Conservation (phyloP, 2,113 vertebrate species). For the Pollachius pollachius region DNA sequence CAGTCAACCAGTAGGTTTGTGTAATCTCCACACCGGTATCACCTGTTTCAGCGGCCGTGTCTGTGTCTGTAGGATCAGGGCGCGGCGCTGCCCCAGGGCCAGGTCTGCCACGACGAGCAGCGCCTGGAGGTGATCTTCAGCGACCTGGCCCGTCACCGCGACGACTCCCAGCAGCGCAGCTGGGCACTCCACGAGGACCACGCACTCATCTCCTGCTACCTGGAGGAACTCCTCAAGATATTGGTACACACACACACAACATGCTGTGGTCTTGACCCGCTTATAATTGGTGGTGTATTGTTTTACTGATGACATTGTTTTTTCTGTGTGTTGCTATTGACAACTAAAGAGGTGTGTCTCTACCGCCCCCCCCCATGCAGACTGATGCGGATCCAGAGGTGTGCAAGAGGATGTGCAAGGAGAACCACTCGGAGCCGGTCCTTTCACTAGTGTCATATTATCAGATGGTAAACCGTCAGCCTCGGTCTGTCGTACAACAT, state of each 20-base stretch:
- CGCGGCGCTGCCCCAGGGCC: slow-evolving; percentile 84
- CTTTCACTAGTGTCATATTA: slow-evolving; percentile 94
- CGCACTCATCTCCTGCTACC: slow-evolving; percentile 74
- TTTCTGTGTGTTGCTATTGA: background rate
- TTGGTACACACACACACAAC: slow-evolving; percentile 73
- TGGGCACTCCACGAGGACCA: slow-evolving; percentile 80
- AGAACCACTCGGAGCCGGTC: slow-evolving; percentile 85
- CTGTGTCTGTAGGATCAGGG: slow-evolving; percentile 76
- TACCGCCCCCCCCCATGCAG: slow-evolving; percentile 70
- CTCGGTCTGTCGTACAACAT: background rate
- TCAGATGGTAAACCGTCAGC: slow-evolving; percentile 85
- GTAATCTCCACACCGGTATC: slow-evolving; percentile 2
- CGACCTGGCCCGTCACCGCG: slow-evolving; percentile 87
- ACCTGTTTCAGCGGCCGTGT: slow-evolving; percentile 1
- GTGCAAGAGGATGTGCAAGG: slow-evolving; percentile 95
- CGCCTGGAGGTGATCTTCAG: slow-evolving; percentile 94
- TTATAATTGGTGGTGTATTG: too few species aligned
- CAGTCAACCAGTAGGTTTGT: too few species aligned
- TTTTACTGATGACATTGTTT: background rate
- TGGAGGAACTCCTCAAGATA: slow-evolving; percentile 85
- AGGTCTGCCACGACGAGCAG: slow-evolving; percentile 94
- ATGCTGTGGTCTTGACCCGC: too few species aligned
- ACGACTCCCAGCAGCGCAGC: slow-evolving; percentile 95
- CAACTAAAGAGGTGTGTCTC: background rate
- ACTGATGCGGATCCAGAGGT: slow-evolving; percentile 97